phyloP scores from a whole-genome alignment of 2,797 vertebrate genomes.

The Erethizon dorsatum region DNA sequence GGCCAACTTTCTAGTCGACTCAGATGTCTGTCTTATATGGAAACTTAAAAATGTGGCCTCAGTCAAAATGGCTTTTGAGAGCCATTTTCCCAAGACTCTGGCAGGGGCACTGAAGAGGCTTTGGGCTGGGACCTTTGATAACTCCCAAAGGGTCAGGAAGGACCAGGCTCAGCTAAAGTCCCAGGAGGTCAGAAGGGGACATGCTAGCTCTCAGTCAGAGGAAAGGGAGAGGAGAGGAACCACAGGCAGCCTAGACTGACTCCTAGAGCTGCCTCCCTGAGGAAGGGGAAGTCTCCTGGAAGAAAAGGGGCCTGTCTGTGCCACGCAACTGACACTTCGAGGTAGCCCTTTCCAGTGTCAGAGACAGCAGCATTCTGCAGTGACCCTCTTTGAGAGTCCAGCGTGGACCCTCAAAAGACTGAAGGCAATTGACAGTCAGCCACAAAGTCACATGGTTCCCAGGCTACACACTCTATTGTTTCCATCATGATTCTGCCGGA shows the following conservation, averaged over 20 bases:
- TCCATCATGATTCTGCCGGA: not conserved
- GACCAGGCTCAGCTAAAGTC: not conserved
- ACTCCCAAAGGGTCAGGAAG: not conserved
- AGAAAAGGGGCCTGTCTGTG: conserved; percentile 45
- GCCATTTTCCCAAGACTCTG: conserved; percentile 68
- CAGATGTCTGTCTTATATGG: conserved; percentile 87
- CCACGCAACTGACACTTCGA: not conserved
- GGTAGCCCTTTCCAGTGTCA: not conserved
- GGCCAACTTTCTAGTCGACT: conserved; percentile 89
- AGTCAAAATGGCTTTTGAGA: conserved; percentile 85
- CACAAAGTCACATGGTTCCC: not conserved
- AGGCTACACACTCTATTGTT: not conserved
- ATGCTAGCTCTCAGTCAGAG: not conserved
- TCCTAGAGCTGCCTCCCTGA: not conserved
- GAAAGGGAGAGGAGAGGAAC: not conserved
- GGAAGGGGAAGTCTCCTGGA: conserved; percentile 55
- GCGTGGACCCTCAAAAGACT: not conserved
- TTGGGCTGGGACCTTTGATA: conserved; percentile 31
- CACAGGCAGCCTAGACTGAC: not conserved
- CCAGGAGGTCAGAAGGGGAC: not conserved
- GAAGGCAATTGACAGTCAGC: not conserved
- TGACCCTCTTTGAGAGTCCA: not conserved
- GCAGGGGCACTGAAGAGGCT: not conserved
- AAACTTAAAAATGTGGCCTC: conserved; percentile 87
- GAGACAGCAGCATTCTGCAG: conserved; percentile 29